phyloP scores from a whole-genome alignment of 2,113 vertebrate species.

The Talpa occidentalis region DNA sequence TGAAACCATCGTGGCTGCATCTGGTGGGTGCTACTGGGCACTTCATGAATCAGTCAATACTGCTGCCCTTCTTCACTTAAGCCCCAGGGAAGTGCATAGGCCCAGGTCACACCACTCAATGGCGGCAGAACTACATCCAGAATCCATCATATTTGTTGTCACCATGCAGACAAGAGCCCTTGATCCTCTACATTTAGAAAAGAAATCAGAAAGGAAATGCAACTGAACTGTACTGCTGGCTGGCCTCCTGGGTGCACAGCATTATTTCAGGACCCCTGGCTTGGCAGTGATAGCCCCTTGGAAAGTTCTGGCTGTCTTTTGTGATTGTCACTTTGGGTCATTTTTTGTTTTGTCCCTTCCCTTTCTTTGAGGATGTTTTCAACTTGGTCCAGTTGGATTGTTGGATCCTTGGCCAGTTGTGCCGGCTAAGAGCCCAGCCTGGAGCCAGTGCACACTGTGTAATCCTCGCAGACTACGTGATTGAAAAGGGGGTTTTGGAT shows the following conservation, averaged over 20 bases:
- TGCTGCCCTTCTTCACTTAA: not conserved
- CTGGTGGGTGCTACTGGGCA: not conserved
- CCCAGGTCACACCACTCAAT: not conserved
- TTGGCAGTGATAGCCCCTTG: not conserved
- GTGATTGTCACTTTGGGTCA: not conserved
- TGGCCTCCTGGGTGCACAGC: not conserved
- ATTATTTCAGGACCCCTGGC: not conserved
- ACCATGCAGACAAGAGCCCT: not conserved
- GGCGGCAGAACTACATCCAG: not conserved
- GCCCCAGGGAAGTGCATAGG: too few relatives aligned
- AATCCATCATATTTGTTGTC: constrained; percentile 1
- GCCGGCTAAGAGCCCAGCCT: not conserved
- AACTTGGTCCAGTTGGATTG: constrained; percentile 13
- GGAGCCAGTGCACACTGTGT: not conserved
- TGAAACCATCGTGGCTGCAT: not conserved
- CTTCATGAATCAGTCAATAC: not conserved
- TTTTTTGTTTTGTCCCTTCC: not conserved
- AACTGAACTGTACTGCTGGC: not conserved
- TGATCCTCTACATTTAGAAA: not conserved
- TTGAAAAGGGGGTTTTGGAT: constrained; percentile 29
- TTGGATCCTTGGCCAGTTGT: constrained; percentile 37
- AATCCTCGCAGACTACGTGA: constrained; percentile 14
- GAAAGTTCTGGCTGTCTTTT: not conserved
- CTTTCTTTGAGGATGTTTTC: constrained; percentile 46
- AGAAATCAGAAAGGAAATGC: not conserved